phyloP scores from a whole-genome alignment of 2,888 invertebrate genomes.

The Meteorus cinctellus region DNA sequence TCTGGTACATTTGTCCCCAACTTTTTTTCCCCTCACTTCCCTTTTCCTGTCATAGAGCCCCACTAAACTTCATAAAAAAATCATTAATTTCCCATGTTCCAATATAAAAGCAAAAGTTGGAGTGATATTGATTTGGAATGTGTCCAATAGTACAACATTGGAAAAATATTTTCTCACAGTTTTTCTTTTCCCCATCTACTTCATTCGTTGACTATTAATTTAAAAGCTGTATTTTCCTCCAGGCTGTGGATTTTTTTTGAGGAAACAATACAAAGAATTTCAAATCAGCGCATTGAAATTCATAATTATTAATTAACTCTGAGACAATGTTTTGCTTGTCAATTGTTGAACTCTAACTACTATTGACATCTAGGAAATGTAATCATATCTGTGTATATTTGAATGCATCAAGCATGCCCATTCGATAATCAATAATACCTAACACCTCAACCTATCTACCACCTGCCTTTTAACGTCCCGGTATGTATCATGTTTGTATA shows the following conservation, averaged over 20 bases:
- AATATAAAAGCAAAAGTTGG: too few relatives aligned
- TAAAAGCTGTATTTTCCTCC: neutral
- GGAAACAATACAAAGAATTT: neutral
- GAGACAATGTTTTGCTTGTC: neutral
- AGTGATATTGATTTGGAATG: too few relatives aligned
- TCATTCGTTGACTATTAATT: neutral
- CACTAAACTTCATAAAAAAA: too few relatives aligned
- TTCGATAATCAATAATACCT: slow-evolving; percentile 5
- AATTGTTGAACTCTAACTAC: neutral
- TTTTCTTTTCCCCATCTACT: neutral
- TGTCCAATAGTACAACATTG: neutral
- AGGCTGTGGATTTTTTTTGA: neutral
- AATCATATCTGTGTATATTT: neutral
- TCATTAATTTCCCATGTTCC: too few relatives aligned
- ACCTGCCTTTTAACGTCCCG: neutral
- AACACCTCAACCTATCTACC: neutral
- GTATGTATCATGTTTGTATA: neutral
- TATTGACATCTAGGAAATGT: neutral
- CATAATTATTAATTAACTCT: neutral
- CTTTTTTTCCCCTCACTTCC: too few relatives aligned
- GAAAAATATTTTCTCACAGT: neutral
- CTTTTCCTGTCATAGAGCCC: too few relatives aligned
- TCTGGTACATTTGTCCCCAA: too few relatives aligned
- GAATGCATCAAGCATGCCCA: neutral
- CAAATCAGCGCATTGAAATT: neutral